phyloP scores from a whole-genome alignment of 2,797 vertebrate species.

The Coregonus ussuriensis region DNA sequence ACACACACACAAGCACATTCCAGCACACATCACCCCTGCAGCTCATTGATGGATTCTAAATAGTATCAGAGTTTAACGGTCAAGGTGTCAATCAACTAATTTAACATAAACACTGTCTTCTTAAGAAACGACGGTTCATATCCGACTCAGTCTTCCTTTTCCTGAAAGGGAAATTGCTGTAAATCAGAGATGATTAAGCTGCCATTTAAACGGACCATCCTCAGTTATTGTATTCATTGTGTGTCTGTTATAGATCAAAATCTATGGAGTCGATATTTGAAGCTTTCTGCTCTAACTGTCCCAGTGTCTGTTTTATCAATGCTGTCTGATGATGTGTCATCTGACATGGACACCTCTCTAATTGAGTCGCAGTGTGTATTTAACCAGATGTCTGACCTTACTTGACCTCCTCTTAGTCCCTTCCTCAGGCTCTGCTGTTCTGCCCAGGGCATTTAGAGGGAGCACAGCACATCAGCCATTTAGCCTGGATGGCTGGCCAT shows the following conservation, averaged over 20 bases:
- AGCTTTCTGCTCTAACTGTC: background rate
- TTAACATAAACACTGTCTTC: conserved; percentile 72
- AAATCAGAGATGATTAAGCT: conserved; percentile 60
- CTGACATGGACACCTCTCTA: background rate
- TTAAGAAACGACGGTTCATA: conserved; percentile 74
- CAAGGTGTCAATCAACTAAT: conserved; percentile 75
- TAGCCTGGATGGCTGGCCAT: background rate
- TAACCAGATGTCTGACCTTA: background rate
- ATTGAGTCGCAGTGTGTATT: background rate
- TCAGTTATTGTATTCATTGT: conserved; percentile 46
- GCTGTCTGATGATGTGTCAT: background rate
- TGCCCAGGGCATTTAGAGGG: background rate
- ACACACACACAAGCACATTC: background rate
- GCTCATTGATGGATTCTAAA: conserved; percentile 66
- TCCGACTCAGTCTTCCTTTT: conserved; percentile 68
- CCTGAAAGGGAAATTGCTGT: conserved; percentile 55
- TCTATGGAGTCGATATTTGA: background rate
- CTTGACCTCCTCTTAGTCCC: background rate
- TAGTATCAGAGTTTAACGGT: conserved; percentile 71
- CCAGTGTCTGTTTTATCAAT: background rate
- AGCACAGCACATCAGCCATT: background rate
- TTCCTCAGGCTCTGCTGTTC: background rate
- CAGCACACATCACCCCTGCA: background rate
- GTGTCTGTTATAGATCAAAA: background rate
- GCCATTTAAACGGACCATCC: conserved; percentile 75